Evolutionary conservation across 2,888 invertebrate genomes (phyloP).

Genomic region (Malthinus seriepunctatus): DNA sequence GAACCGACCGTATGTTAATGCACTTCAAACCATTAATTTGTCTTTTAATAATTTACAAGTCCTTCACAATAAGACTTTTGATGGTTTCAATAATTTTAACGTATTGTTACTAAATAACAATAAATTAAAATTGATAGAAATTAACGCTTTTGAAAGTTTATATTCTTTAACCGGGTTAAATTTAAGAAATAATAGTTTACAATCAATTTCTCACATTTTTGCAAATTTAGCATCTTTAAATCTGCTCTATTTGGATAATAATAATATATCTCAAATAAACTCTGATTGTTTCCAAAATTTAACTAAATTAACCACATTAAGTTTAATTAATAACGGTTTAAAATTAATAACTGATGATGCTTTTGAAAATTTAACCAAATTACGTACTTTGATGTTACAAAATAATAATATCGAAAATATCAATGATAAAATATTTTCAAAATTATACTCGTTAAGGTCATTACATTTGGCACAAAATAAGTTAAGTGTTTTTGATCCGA

Average conservation of each 20-base stretch:
- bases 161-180: neutral
- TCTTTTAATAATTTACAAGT: neutral
- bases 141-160: conserved; percentile 5
- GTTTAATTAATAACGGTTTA: neutral
- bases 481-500: neutral
- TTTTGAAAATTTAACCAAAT: neutral
- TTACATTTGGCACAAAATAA: neutral
- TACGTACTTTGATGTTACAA: neutral
- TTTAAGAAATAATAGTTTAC: neutral
- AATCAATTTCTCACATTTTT: neutral
- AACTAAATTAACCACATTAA: neutral
- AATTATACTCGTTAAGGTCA: neutral
- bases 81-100: neutral
- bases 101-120: neutral
- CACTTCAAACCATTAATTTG: neutral
- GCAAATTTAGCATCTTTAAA: neutral
- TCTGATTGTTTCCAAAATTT: conserved; percentile 1
- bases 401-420: neutral
- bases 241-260: neutral
- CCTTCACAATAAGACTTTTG: neutral
- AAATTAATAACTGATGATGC: neutral
- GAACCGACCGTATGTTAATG: accelerated
- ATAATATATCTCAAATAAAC: neutral
- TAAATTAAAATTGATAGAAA: conserved; percentile 7
- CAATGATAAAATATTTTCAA: neutral